Conservation (phyloP, 2,113 vertebrate species). For the Podocnemis expansa region DNA sequence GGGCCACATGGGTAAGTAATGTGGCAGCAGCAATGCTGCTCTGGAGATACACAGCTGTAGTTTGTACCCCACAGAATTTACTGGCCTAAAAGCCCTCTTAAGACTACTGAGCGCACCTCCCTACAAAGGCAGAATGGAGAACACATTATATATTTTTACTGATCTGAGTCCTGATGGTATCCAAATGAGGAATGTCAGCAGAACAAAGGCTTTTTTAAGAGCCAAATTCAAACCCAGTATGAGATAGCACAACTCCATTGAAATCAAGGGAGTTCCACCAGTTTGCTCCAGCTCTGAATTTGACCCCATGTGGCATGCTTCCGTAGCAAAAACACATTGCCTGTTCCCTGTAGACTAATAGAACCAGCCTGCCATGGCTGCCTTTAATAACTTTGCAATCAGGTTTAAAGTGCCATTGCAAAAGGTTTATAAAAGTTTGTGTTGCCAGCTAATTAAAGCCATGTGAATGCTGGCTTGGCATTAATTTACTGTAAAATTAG, state of each 20-base stretch:
- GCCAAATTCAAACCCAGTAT: neutral
- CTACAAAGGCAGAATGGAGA: neutral
- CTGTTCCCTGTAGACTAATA: conserved; percentile 29
- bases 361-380: conserved; percentile 52
- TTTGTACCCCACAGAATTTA: neutral
- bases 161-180: neutral
- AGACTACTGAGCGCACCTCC: neutral
- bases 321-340: neutral
- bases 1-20: neutral
- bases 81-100: neutral
- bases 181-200: neutral
- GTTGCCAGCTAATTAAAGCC: conserved; percentile 75
- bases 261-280: rapidly evolving
- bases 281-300: neutral
- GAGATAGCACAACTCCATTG: rapidly evolving
- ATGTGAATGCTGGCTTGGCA: conserved; percentile 54
- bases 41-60: neutral
- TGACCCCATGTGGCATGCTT: neutral
- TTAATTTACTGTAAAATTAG: conserved; percentile 73
- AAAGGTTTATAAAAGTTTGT: conserved; percentile 74
- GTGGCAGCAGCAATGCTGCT: neutral
- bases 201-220: neutral
- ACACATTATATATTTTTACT: neutral
- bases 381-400: conserved; percentile 66
- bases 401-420: conserved; percentile 59